These are phyloP conservation scores for Petrolisthes manimaculis DNA, from an alignment of 2,888 invertebrate genomes.

Conservation along the genomic window DNA sequence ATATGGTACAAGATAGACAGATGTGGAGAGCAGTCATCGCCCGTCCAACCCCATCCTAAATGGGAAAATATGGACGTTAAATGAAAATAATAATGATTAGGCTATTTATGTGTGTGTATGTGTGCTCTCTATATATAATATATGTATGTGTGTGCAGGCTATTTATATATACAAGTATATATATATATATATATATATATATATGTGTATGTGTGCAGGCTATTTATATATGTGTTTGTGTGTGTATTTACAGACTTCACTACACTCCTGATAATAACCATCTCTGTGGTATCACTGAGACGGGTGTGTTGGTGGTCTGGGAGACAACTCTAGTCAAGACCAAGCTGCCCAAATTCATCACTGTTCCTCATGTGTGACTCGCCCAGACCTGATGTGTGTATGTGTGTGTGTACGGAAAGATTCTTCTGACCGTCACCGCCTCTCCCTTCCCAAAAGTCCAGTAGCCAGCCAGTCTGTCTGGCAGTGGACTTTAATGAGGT, in stretches of 20 bases:
- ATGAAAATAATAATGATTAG: no score
- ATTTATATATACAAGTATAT: background rate
- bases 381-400: background rate
- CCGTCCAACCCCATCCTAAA: no score
- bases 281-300: constrained; percentile 56
- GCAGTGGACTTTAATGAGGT: no score
- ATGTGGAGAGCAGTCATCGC: no score
- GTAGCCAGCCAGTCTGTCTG: no score
- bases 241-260: constrained; percentile 35
- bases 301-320: constrained; percentile 53
- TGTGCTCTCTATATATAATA: no score
- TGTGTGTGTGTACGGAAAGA: no score
- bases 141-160: background rate
- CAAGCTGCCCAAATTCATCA: constrained; percentile 59
- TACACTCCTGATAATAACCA: constrained; percentile 57
- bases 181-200: constrained; percentile 9
- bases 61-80: no score
- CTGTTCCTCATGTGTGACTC: constrained; percentile 34
- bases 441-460: no score
- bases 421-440: no score
- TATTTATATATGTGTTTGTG: background rate
- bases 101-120: no score
- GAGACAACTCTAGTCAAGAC: constrained; percentile 55
- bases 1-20: no score
- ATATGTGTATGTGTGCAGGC: background rate